A percentile compares a stretch with the other conserved stretches of the same genome.
Evolutionary conservation across 1,140 invertebrate species (phyloP).

Genomic region (Neelides sp.): DNA sequence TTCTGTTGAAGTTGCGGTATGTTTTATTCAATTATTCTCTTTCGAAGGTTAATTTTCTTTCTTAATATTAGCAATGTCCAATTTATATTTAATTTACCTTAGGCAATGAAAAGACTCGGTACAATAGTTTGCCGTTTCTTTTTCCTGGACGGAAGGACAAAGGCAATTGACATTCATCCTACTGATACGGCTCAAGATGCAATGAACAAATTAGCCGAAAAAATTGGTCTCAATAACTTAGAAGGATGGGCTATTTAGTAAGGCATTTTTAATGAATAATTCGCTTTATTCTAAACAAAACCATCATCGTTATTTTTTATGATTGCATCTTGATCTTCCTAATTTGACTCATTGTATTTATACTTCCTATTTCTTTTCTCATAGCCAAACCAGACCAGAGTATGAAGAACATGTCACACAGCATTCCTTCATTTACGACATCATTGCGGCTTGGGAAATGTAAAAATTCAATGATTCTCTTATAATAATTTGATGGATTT

Average conservation of each 20-base stretch:
- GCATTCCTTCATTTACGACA: conserved; percentile 85
- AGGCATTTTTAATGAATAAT: conserved; percentile 25
- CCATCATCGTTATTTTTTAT: no score
- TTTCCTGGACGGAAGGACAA: conserved; percentile 86
- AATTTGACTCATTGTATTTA: background rate
- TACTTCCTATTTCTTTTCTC: conserved; percentile 13
- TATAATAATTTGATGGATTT: no score
- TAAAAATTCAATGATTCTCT: conserved; percentile 45
- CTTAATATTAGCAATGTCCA: conserved; percentile 1
- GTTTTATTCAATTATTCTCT: conserved; percentile 31
- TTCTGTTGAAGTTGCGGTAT: conserved; percentile 80
- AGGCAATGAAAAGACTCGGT: conserved; percentile 77
- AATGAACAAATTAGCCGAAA: conserved; percentile 72
- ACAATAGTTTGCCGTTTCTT: conserved; percentile 90
- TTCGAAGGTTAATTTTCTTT: conserved; percentile 2
- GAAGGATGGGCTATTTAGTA: conserved; percentile 87
- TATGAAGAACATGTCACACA: conserved; percentile 82
- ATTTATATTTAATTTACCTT: conserved; percentile 3
- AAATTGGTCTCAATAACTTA: conserved; percentile 60
- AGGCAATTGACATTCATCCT: conserved; percentile 88
- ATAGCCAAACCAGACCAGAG: conserved; percentile 65
- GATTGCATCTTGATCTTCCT: conserved; percentile 4
- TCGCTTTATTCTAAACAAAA: no score
- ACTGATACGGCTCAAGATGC: conserved; percentile 85
- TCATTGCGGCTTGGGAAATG: conserved; percentile 86